phyloP scores from a whole-genome alignment of 1,140 invertebrate genomes.

The Agrilus planipennis region DNA sequence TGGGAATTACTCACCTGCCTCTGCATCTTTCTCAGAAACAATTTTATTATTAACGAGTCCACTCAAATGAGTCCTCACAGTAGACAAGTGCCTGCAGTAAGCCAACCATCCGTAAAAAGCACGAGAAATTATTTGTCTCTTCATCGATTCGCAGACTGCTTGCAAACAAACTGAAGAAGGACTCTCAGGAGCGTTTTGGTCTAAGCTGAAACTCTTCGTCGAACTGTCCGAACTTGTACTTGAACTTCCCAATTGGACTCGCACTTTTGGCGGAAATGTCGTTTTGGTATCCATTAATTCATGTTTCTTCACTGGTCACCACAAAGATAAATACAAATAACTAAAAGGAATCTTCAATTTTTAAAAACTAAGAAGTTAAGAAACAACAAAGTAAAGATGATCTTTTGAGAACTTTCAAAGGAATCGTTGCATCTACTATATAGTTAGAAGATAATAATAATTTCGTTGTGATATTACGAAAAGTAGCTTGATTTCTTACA shows the following conservation, averaged over 20 bases:
- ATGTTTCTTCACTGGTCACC: slow-evolving; percentile 22
- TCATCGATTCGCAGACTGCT: slow-evolving; percentile 88
- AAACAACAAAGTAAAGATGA: no score
- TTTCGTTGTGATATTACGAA: no score
- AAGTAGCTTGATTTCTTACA: no score
- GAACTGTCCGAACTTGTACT: slow-evolving; percentile 33
- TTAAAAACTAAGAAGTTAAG: no score
- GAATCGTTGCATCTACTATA: not conserved
- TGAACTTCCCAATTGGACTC: slow-evolving; percentile 27
- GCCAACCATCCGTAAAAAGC: slow-evolving; percentile 96
- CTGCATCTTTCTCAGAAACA: slow-evolving; percentile 33
- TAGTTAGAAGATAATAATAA: no score
- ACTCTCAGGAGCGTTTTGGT: slow-evolving; percentile 25
- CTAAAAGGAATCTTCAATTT: no score
- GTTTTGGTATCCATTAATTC: slow-evolving; percentile 33
- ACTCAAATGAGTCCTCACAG: slow-evolving; percentile 81
- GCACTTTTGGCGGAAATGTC: slow-evolving; percentile 21
- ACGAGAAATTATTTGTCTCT: slow-evolving; percentile 83
- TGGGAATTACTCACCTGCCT: slow-evolving; percentile 43
- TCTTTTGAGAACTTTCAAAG: not conserved
- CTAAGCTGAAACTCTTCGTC: slow-evolving; percentile 31
- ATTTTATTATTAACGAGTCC: slow-evolving; percentile 70
- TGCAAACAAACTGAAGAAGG: slow-evolving; percentile 30
- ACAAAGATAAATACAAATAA: not conserved
- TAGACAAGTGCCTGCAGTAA: slow-evolving; percentile 83